Base-by-base conservation (phyloP, 1,140 invertebrate species). In the Popillia japonica region DNA sequence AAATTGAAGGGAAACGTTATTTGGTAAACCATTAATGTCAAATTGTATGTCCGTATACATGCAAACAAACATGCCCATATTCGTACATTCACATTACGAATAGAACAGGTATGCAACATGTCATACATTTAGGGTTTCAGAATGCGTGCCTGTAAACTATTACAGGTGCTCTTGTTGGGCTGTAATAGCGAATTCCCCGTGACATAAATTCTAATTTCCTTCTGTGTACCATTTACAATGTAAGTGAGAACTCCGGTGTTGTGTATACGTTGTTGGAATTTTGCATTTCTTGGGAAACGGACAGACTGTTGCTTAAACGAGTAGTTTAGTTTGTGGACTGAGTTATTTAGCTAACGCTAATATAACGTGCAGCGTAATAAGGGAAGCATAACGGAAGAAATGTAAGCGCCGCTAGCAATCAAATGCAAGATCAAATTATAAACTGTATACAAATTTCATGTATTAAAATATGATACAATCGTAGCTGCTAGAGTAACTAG, bases 171-270 rank as follows among this genome's bases (percentile, higher is more conserved):
- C 40, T 20, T 9, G n/a, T 44, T 74, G n/a, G 61, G 20, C 7
- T 22, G 34, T 34, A 74, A 74, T 74, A 74, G 40, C 72, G 40
- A 74, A 74, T 74, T 74, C 72, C 17, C 72, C 40, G 72, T 74
- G 72, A 74, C 72, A 74, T 74, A 74, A 74, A 74, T 74, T 74
- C 72, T 74, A 74, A 74, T 74, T 74, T 74, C n/a, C 72, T 23
- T 68, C 61, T 68, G 11, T 68, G 61, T 68, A 68, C 61, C 61
- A 68, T 68, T 68, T 27, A 20, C 61, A 34, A 68, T 22, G 27
- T 27, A 68, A 34, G 22, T 68, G 61, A 10, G 27, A 68, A 23
- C 61, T 68, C 22, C 61, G 22, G 17, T 68, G 22, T 68, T 68
- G 14, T 48, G 6, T 68, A 34, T 68, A 11, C 14, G 61, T 22